Base-by-base conservation (phyloP, 2,888 invertebrate species). In the Magallana nippona region DNA sequence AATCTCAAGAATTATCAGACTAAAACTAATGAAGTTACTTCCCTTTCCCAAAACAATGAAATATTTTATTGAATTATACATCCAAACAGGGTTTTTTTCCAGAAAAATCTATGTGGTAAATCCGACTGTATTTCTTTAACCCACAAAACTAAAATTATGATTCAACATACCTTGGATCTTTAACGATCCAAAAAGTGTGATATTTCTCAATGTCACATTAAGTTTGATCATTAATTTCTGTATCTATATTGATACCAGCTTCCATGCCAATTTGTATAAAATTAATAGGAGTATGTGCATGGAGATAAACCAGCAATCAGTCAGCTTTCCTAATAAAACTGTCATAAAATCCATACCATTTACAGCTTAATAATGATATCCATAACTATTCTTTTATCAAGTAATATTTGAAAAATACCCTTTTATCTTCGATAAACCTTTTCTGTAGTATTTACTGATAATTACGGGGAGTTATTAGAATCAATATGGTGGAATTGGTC, bases 341-440 rank as follows among this genome's bases (percentile, higher is more conserved):
- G 13, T 17, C 71, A 27, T 71, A 71, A 27, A 71, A 71, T 71
- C 71, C 27, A 71, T 71, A 71, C 71, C 71, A 71, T 71, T 71
- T 71, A 71, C 32, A 32, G 32, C 71, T 71, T 32, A 44, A 44
- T 71, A 10, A 71, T 71, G 32, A 71, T 71, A 71, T 71, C 71
- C 71, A 27, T 22, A 71, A 15, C 71, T 22, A 71, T 27, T 71
- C 63, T 13, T 71, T 71, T 32, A 71, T 71, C 71, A 71, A 71
- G 32, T 71, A 71, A 71, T 32, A 71, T 71, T 27, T 27, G 13
- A 71, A 71, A 71, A 71, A 27, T 27, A 71, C 27, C 32, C 71
- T 71, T 71, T 27, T 71, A 71, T 71, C 71, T 71, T 13, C 27
- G 0, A 22, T 71, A 71, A 71, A 71, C 71, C 27, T 71, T 44